Evolutionary conservation across 2,888 invertebrate species (phyloP).

Genomic region (Nysson spinosus): DNA sequence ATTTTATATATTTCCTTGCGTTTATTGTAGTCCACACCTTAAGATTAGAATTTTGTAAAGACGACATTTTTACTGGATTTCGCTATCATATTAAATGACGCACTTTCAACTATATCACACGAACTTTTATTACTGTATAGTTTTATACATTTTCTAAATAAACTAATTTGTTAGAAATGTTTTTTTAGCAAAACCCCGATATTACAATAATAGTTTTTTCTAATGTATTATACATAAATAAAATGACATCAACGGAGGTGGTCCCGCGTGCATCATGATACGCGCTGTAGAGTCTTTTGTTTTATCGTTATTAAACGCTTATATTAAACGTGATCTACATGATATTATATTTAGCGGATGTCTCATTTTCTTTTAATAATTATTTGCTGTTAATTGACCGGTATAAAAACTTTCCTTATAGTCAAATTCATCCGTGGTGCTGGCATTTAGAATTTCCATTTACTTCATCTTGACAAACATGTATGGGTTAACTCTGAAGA

Average conservation of each 20-base stretch:
- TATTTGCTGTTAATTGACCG: not conserved
- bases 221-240: too few species aligned
- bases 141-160: slow-evolving; percentile 62
- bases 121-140: slow-evolving; percentile 41
- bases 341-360: slow-evolving; percentile 14
- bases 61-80: slow-evolving; percentile 14
- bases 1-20: too few species aligned
- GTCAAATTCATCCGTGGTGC: slow-evolving; percentile 6
- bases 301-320: slow-evolving; percentile 37
- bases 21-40: too few species aligned
- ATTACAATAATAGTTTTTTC: too few species aligned
- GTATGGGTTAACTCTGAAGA: slow-evolving; percentile 31
- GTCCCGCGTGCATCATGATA: slow-evolving; percentile 9
- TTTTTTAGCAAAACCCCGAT: too few species aligned
- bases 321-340: slow-evolving; percentile 21
- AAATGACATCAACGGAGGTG: too few species aligned
- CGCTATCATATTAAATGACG: slow-evolving; percentile 11
- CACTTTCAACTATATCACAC: slow-evolving; percentile 20
- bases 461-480: slow-evolving; percentile 17
- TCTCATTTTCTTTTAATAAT: slow-evolving; percentile 16
- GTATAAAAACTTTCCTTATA: not conserved
- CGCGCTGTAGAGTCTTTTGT: slow-evolving; percentile 38
- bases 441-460: not conserved
- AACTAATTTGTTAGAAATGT: slow-evolving; percentile 51
- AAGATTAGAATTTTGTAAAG: too few species aligned